phyloP scores from a whole-genome alignment of 2,888 invertebrate genomes.

The Acanthoscelides obtectus region DNA sequence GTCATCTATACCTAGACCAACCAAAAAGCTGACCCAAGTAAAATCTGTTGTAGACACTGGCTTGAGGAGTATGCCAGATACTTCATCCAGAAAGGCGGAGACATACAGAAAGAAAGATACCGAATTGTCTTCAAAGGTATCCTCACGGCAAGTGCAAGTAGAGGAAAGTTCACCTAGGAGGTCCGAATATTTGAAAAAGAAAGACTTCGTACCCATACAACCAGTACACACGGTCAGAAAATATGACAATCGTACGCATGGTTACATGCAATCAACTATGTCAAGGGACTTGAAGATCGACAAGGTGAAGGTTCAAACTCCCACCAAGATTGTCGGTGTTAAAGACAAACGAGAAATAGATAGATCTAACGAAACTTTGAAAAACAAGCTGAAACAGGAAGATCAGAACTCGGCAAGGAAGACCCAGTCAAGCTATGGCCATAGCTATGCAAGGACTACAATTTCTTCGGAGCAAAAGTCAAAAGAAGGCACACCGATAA shows the following conservation, averaged over 20 bases:
- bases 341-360: conserved; percentile 41
- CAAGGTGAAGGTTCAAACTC: conserved; percentile 24
- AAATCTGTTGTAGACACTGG: not conserved
- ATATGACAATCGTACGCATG: conserved; percentile 40
- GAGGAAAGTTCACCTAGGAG: conserved; percentile 14
- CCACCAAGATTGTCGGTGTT: conserved; percentile 12
- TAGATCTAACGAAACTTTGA: conserved; percentile 37
- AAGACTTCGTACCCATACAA: conserved; percentile 11
- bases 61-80: not conserved
- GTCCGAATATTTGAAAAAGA: conserved; percentile 18
- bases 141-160: conserved; percentile 6
- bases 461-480: conserved; percentile 30
- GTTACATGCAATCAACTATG: conserved; percentile 59
- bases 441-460: conserved; percentile 29
- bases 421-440: conserved; percentile 12
- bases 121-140: not conserved
- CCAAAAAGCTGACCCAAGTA: not conserved
- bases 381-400: conserved; percentile 19
- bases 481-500: conserved; percentile 24
- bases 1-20: not conserved
- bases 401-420: not conserved
- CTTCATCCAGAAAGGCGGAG: not conserved
- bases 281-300: conserved; percentile 54
- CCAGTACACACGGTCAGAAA: conserved; percentile 27
- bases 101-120: not conserved